A percentile compares a stretch with the other conserved stretches of the same genome.
These are phyloP conservation scores for Sinodicranocentrus sp. DNA, from an alignment of 2,888 invertebrate genomes.

Conservation along the genomic window DNA sequence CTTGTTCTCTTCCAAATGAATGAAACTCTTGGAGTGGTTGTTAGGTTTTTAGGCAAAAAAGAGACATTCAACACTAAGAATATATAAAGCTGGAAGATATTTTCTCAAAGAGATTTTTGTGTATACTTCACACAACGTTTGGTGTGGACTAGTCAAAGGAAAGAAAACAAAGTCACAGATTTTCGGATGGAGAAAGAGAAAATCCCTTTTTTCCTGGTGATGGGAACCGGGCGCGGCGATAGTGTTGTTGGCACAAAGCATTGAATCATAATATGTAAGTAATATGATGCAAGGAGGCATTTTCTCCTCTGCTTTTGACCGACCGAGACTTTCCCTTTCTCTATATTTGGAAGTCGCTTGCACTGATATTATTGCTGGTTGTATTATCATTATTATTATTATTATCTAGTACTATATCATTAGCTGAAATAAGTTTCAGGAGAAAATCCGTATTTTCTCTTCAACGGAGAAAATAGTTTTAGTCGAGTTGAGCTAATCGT, in stretches of 20 bases:
- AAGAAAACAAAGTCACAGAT: constrained; percentile 13
- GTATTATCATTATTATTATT: constrained; percentile 11
- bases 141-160: too few relatives aligned
- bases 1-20: too few relatives aligned
- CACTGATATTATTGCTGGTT: constrained; percentile 3
- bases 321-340: constrained; percentile 2
- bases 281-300: background rate
- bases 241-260: too few relatives aligned
- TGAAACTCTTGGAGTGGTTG: too few relatives aligned
- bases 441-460: background rate
- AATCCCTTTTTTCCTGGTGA: background rate
- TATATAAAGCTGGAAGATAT: too few relatives aligned
- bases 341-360: background rate
- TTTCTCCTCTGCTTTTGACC: background rate
- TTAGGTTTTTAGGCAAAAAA: too few relatives aligned
- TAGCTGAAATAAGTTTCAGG: constrained; percentile 17
- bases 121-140: too few relatives aligned
- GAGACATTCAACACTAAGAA: too few relatives aligned
- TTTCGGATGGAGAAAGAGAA: background rate
- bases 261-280: background rate
- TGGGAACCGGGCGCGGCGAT: too few relatives aligned
- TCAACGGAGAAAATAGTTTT: constrained; percentile 1
- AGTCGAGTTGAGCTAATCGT: constrained; percentile 20
- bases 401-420: constrained; percentile 22
- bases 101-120: too few relatives aligned